Evolutionary conservation across 2,797 vertebrate species (phyloP), one percentile per base, ranked within the genome.

Genomic region (Odontamblyopus lacepedii): DNA sequence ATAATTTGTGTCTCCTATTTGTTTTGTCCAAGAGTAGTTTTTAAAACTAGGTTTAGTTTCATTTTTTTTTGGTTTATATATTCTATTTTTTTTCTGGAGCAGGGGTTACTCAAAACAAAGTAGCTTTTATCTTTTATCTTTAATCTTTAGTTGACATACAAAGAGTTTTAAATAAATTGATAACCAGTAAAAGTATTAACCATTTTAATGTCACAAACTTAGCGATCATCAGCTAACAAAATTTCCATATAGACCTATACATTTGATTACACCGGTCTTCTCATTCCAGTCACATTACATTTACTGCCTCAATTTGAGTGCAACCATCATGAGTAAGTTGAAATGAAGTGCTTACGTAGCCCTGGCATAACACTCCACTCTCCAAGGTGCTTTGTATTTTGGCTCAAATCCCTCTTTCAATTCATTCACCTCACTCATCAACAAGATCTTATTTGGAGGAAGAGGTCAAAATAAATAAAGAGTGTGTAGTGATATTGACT

Each of bases 381-480:
- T 68, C 32, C 38, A 71, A 82, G 80, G 65, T 71, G 48, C 4
- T 56, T 56, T 65, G 56, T 78, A 72, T 64, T 67, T 75, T 83
- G 78, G 76, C 74, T 78, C 35, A 5, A 30, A 44, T 69, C 67
- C 64, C 19, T 70, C 56, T 69, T 53, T 41, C 69, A 64, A 73
- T 78, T 61, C 41, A 53, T 63, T 48, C 48, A 32, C 13, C 61
- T 78, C 26, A 26, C 3, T 7, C 63, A 61, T 8, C 44, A 48
- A 48, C 79, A 61, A 56, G 26, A 29, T 50, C 61, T 74, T 65
- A 80, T 74, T 76, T 78, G 35, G 61, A 60, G 71, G 29, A 29
- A 65, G 35, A 70, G 83, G 80, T 86, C 77, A 84, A 82, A 87
- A 79, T 79, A 72, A 85, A 88, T 85, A 79, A 84, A 86, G 71